phyloP scores from a whole-genome alignment of 2,113 vertebrate genomes.

The Channa argus region DNA sequence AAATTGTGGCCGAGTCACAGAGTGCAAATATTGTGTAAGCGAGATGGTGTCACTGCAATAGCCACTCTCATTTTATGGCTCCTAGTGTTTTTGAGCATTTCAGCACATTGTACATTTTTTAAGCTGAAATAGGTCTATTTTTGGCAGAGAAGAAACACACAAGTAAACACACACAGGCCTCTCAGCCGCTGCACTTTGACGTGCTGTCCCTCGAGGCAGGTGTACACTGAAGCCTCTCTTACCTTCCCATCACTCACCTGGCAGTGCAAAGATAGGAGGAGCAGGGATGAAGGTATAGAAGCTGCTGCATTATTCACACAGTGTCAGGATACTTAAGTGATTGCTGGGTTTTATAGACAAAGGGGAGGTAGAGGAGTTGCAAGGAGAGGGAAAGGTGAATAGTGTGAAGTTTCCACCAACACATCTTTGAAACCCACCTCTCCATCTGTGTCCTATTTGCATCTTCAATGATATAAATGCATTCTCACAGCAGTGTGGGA shows the following conservation, averaged over 20 bases:
- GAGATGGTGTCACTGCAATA: constrained; percentile 63
- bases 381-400: constrained; percentile 64
- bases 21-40: constrained; percentile 50
- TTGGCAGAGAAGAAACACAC: constrained; percentile 14
- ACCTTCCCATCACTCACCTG: constrained; percentile 70
- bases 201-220: constrained; percentile 67
- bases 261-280: constrained; percentile 58
- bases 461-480: no score
- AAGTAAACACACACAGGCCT: not conserved
- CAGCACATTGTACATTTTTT: constrained; percentile 61
- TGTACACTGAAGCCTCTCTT: constrained; percentile 52
- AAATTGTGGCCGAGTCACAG: constrained; percentile 16
- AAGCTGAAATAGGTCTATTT: constrained; percentile 66
- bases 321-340: constrained; percentile 70
- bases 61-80: constrained; percentile 42
- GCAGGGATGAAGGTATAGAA: constrained; percentile 60
- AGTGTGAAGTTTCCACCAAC: constrained; percentile 60
- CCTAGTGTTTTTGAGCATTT: constrained; percentile 60
- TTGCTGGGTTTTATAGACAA: constrained; percentile 49
- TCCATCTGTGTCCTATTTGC: not conserved
- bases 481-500: no score
- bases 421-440: constrained; percentile 43
- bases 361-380: constrained; percentile 39
- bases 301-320: constrained; percentile 79
- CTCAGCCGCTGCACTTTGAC: constrained; percentile 54